Base-by-base conservation (phyloP, 2,888 invertebrate species). In the Tachina fera region DNA sequence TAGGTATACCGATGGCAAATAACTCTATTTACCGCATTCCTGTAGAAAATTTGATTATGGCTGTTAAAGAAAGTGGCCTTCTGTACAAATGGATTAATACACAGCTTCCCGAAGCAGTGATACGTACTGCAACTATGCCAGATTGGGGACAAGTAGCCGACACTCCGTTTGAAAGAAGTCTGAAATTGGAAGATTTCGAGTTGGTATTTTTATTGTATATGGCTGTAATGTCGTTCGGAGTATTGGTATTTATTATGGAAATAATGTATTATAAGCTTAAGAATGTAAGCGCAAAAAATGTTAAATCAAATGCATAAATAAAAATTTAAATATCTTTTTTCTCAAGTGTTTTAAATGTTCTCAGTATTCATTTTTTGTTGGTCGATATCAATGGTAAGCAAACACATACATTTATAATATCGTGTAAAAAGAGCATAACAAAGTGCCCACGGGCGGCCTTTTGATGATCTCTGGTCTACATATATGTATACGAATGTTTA, bases 11-110 rank as follows among this genome's bases (percentile, higher is more conserved):
- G 1, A 14, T 88, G 56, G 70, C 84, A 1, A 80, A 82, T 47
- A 87, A 88, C 58, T 84, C 80, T 11, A 78, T 87, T n/a, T n/a
- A n/a, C n/a, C n/a, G n/a, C n/a, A n/a, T n/a, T n/a, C 9, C 81
- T 0, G 70, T 88, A 13, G 65, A 87, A 10, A 10, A 53, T 2
- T 75, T 83, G 43, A 47, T 87, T 1, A n/a, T 75, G 41, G 45
- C 77, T 14, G 45, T 80, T 8, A 56, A 68, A 0, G 84, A 83
- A 0, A 60, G 63, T 41, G 88, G 88, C 10, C 68, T 88, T 0
- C 78, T 83, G 51, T 10, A 71, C 19, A 72, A 76, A 22, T 87
- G 87, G 87, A 51, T 74, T 2, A 9, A 14, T 4, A 81, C 56
- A 10, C 67, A 61, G 22, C 78, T 83, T 22, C 53, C 67, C 60